These are phyloP conservation scores for Aphelinus certus DNA, from an alignment of 1,140 invertebrate genomes.

Conservation along the genomic window DNA sequence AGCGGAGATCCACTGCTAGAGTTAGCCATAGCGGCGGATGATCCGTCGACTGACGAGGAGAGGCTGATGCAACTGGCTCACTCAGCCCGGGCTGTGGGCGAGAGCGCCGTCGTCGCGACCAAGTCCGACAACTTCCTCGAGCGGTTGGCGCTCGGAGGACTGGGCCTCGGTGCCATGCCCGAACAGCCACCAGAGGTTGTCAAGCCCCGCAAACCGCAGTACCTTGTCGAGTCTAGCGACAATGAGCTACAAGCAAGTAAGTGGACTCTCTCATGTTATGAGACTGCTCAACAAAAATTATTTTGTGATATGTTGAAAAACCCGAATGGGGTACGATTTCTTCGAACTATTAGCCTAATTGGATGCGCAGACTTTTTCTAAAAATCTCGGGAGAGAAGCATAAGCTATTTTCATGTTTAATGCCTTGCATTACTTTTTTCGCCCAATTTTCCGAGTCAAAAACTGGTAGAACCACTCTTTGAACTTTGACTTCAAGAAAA, in stretches of 20 bases:
- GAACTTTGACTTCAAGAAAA: no score
- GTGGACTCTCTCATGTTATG: constrained; percentile 24
- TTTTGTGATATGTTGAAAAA: no score
- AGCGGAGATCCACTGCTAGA: constrained; percentile 60
- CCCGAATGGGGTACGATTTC: no score
- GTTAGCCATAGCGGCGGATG: constrained; percentile 61
- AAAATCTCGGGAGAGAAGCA: no score
- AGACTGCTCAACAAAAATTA: no score
- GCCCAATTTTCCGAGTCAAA: no score
- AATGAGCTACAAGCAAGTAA: constrained; percentile 70
- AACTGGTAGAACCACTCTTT: no score
- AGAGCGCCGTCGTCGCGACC: constrained; percentile 47
- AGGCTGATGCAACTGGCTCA: constrained; percentile 56
- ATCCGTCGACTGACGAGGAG: constrained; percentile 55
- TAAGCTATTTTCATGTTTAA: no score
- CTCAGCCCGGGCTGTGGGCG: constrained; percentile 45
- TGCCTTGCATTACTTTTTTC: no score
- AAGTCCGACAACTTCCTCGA: constrained; percentile 34
- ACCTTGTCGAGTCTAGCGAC: constrained; percentile 71
- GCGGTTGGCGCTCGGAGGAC: constrained; percentile 22
- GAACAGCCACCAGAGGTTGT: constrained; percentile 20
- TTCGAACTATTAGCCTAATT: no score
- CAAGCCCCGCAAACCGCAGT: constrained; percentile 46
- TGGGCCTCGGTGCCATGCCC: constrained; percentile 8
- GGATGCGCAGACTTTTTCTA: no score